Evolutionary conservation across 2,888 invertebrate species (phyloP), one percentile per base, ranked within the genome.

Genomic region (Aleiodes leptofemur): DNA sequence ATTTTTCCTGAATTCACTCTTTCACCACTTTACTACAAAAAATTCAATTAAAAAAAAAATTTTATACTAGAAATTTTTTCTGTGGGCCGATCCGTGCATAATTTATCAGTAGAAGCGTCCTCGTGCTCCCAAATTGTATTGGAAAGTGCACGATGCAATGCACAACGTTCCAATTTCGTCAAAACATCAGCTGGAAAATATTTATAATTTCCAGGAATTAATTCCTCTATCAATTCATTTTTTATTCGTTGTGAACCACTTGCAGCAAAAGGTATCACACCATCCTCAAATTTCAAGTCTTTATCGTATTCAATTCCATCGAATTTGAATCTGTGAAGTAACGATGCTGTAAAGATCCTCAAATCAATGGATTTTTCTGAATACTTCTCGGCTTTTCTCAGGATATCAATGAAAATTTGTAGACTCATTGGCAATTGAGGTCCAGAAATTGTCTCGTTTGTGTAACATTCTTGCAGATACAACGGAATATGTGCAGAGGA

Each of bases 401-500:
- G 81, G 11, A 94, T 86, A 72, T 94, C 94, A 29, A 94, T 88
- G 71, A 93, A 89, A 0, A 93, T 90, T 78, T 91, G 92, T 4
- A 94, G 86, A 16, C 93, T 92, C 76, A 91, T 88, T 0, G 94
- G 94, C 34, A 93, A 91, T 23, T 90, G 83, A 43, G 88, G 82
- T 70, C 82, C 80, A 14, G 78, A 73, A 0, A 91, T 91, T 1
- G 90, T 91, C 23, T 91, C 90, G 50, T 90, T 89, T 68, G 90
- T 90, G 85, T 94, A 94, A 84, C 94, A 94, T 83, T 91, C 90
- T 77, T 90, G 83, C 55, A 94, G 88, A 77, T 91, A 90, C n/a
- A 87, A 82, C 5, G 94, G 94, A 80, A 94, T 91, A 72, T 90
- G 82, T 34, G 80, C 84, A 77, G 82, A 82, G 5, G 79, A 82